Base-by-base conservation (phyloP, 2,888 invertebrate species). In the Malacosoma neustria region DNA sequence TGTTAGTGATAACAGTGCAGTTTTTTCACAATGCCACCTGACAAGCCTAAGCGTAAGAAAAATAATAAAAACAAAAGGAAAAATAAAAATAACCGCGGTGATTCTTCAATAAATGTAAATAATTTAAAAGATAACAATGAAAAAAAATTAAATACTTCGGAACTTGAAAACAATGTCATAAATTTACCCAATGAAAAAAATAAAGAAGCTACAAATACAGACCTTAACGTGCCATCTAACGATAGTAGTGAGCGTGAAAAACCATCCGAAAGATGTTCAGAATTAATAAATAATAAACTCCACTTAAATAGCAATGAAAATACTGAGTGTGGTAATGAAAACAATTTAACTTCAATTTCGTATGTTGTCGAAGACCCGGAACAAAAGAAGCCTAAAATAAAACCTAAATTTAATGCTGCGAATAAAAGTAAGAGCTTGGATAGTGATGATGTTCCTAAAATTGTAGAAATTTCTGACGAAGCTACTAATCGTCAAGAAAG, bases 371-470 rank as follows among this genome's bases (percentile, higher is more conserved):
- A 87, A 69, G 67, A 72, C 52, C 87, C 87, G 15, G 76, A 82
- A 9, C 69, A 73, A 36, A 54, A 65, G 4, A 54, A 65, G 4
- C 36, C 51, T 33, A 74, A 67, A 51, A 51, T 34, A 38, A 76
- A 73, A 63, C 45, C 58, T 11, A 84, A 81, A 54, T 50, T 84
- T 41, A 62, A 54, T 36, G 61, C 44, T 39, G 57, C 57, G 22
- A 34, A 63, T 5, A 87, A 87, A 67, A 86, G 87, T 54, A 87
- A 85, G 58, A 87, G 87, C 47, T 71, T 84, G 33, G 87, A 87
- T 49, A 72, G 81, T 39, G 85, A 85, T 35, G 85, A 86, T 35
- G 63, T 52, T 33, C 72, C 85, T 6, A 77, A 75, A 46, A 87
- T 87, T 39, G 61, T 69, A 37, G 87, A 86, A 57, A 59, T 86